Evolutionary conservation across 2,888 invertebrate species (phyloP), one percentile per base, ranked within the genome.

Genomic region (Panopea generosa): DNA sequence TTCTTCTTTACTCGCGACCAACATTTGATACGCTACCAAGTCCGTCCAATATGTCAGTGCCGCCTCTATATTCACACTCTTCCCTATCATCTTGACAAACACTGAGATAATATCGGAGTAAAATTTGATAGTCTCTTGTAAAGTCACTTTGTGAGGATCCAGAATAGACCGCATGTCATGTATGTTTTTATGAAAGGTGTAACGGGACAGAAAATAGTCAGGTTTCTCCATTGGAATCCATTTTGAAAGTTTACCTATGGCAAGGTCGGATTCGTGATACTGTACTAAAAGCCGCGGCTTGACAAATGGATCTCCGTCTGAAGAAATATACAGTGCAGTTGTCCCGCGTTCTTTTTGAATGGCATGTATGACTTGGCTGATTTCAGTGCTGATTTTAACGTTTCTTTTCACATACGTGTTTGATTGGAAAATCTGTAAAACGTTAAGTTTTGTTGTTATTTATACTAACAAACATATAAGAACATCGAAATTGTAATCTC

Each of bases 341-440:
- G 83, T 85, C 6, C 87, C 89, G 27, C 89, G 57, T 69, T 89
- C 88, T 26, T 84, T 83, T 74, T 89, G 89, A 6, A 82, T 56
- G 14, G 52, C 50, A 59, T 88, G 89, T 1, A 89, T 71, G 4
- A 87, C 76, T 18, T 60, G 62, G 3, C 86, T 85, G 0, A 83
- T 81, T 57, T 87, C 82, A 0, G 86, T 68, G 43, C 88, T 88
- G 63, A 83, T 76, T n/a, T 43, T 26, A n/a, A 88, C 73, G 18
- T 67, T 55, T 0, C 53, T 47, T 24, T 73, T 67, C 7, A 70
- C 43, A 4, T 47, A 24, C 7, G 27, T 61, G 59, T 74, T 74
- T n/a, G 55, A 49, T 3, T 47, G 29, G 1, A 77, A 45, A 2
- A 50, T 63, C 79, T 75, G 70, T 1, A 72, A 69, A 24, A n/a